Evolutionary conservation across 2,797 vertebrate genomes (phyloP), one percentile per base, ranked within the genome.

Genomic region (Ceyx erithaca): DNA sequence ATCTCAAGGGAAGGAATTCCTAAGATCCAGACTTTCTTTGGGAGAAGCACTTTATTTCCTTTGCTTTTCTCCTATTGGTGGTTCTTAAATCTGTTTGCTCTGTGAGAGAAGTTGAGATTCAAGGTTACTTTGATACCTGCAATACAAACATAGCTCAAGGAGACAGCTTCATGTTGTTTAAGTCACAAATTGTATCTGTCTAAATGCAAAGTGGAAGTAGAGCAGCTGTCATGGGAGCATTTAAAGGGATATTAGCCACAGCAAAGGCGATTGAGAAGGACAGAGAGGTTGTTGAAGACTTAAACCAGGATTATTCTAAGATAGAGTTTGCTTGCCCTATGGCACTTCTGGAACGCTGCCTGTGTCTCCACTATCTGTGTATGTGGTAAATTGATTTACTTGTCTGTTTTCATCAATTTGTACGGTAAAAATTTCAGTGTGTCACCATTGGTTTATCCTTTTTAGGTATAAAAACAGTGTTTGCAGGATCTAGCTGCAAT

Each of bases 401-500:
- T 86, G 30, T 79, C 26, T 66, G 8, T 81, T 64, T 86, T 79
- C 48, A 41, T 86, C 16, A 30, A 15, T 46, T 75, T 77, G 30
- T 79, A 40, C 46, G 33, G 18, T 58, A 16, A 33, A 76, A 75
- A 43, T 73, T 61, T 46, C 54, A 25, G 18, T 52, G n/a, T 78
- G 49, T 41, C 54, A 72, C 55, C 14, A 18, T 10, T 89, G 22
- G 5, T 35, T 82, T 91, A 7, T 70, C 26, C 14, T 67, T 83
- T 93, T 71, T 95, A 99, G 99, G 99, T 97, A 99, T 99, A 97
- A 99, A 99, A 98, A 99, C 99, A 0, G 99, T 99, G 61, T 99
- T 99, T 90, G 99, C 99, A 0, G 99, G 99, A 11, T 99, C 99
- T 93, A 99, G 99, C 97, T 99, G 99, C 95, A 99, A 99, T 30